Evolutionary conservation across 1,140 invertebrate genomes (phyloP).

Genomic region (Ceratitis capitata): DNA sequence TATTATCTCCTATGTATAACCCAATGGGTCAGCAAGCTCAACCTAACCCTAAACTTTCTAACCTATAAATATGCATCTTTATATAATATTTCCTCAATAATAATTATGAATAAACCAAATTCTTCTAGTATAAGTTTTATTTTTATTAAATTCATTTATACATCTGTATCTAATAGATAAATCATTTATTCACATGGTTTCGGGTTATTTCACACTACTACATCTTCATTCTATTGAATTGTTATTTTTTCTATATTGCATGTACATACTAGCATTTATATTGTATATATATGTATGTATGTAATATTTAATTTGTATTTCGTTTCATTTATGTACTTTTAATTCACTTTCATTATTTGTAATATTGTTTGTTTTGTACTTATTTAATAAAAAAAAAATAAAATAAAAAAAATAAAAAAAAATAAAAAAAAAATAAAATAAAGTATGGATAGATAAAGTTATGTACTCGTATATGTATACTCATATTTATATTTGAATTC

Average conservation of each 20-base stretch:
- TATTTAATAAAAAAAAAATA: conserved; percentile 7
- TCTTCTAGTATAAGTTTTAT: too few relatives aligned
- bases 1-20: too few relatives aligned
- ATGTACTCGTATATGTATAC: not conserved
- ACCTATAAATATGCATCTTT: too few relatives aligned
- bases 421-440: too few relatives aligned
- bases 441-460: too few relatives aligned
- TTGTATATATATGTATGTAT: not conserved
- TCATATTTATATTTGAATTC: not conserved
- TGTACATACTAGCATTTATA: not conserved
- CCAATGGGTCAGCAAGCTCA: too few relatives aligned
- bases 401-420: too few relatives aligned
- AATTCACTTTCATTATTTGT: conserved; percentile 23
- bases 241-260: not conserved
- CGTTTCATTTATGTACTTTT: conserved; percentile 25
- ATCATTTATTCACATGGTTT: too few relatives aligned
- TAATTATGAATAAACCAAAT: too few relatives aligned
- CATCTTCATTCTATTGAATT: not conserved
- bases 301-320: conserved; percentile 24
- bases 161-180: not conserved
- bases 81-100: too few relatives aligned
- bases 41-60: too few relatives aligned
- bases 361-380: conserved; percentile 35
- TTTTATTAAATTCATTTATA: conserved; percentile 38
- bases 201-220: not conserved